A percentile compares a stretch with the other conserved stretches of the same genome.
phyloP scores from a whole-genome alignment of 2,888 invertebrate genomes.

The Diloba caeruleocephala region DNA sequence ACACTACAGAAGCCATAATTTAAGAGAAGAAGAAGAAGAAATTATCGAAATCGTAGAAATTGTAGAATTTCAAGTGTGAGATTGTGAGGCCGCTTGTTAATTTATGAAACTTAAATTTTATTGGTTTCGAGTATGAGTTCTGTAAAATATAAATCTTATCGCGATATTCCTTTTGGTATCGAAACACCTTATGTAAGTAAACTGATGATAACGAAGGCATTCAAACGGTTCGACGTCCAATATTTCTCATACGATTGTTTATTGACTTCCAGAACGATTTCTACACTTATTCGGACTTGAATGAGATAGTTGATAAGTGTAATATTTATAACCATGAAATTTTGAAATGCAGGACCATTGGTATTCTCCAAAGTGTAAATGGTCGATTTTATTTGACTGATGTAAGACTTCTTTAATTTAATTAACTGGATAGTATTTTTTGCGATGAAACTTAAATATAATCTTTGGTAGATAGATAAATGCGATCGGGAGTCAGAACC shows the following conservation, averaged over 20 bases:
- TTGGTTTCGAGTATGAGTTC: constrained; percentile 51
- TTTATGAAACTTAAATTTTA: too few species aligned
- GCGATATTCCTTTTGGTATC: constrained; percentile 62
- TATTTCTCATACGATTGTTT: too few species aligned
- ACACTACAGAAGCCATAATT: too few species aligned
- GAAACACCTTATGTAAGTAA: constrained; percentile 65
- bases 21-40: too few species aligned
- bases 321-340: constrained; percentile 52
- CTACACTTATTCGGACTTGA: constrained; percentile 64
- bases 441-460: background rate
- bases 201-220: too few species aligned
- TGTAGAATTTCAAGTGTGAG: too few species aligned
- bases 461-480: constrained; percentile 66
- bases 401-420: constrained; percentile 59
- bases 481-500: constrained; percentile 40
- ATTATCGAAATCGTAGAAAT: too few species aligned
- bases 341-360: constrained; percentile 72
- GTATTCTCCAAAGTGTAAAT: constrained; percentile 70
- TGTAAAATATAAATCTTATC: constrained; percentile 58
- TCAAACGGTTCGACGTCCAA: too few species aligned
- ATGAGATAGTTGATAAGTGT: constrained; percentile 59
- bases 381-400: constrained; percentile 72
- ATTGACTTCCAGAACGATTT: constrained; percentile 68
- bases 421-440: background rate
- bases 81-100: too few species aligned